Evolutionary conservation across 2,888 invertebrate species (phyloP).

Genomic region (Helicoverpa assulta): DNA sequence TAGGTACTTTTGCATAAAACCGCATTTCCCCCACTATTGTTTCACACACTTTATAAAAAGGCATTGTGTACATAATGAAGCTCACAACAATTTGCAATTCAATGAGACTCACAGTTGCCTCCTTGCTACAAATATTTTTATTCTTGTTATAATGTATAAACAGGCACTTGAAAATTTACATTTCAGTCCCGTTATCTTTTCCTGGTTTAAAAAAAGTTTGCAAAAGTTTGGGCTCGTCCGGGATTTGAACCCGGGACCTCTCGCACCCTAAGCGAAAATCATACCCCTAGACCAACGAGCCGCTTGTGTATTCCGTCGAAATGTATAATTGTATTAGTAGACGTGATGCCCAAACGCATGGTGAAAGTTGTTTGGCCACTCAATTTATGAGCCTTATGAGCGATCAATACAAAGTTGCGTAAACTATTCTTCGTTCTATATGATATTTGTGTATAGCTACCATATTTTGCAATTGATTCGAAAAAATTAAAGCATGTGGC

Average conservation of each 20-base stretch:
- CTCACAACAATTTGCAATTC: conserved; percentile 66
- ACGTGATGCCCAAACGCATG: conserved; percentile 24
- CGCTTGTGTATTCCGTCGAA: conserved; percentile 52
- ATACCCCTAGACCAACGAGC: conserved; percentile 91
- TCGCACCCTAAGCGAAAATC: conserved; percentile 91
- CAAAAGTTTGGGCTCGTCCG: conserved; percentile 86
- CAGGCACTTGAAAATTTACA: conserved; percentile 24
- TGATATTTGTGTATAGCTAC: no score
- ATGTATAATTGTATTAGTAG: conserved; percentile 38
- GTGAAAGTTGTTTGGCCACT: conserved; percentile 68
- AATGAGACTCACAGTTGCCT: conserved; percentile 49
- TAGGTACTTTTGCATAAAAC: conserved; percentile 24
- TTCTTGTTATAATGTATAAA: conserved; percentile 24
- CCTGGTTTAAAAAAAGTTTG: background rate
- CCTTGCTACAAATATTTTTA: conserved; percentile 13
- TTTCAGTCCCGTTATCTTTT: background rate
- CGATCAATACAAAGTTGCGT: no score
- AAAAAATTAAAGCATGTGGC: no score
- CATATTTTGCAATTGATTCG: no score
- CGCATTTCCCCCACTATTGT: conserved; percentile 37
- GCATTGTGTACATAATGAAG: conserved; percentile 61
- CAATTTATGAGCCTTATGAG: no score
- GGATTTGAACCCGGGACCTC: conserved; percentile 91
- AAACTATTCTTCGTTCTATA: no score
- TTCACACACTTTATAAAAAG: conserved; percentile 56